These are phyloP conservation scores for Muschampia staudingeri DNA, from an alignment of 2,888 invertebrate genomes.

Conservation along the genomic window DNA sequence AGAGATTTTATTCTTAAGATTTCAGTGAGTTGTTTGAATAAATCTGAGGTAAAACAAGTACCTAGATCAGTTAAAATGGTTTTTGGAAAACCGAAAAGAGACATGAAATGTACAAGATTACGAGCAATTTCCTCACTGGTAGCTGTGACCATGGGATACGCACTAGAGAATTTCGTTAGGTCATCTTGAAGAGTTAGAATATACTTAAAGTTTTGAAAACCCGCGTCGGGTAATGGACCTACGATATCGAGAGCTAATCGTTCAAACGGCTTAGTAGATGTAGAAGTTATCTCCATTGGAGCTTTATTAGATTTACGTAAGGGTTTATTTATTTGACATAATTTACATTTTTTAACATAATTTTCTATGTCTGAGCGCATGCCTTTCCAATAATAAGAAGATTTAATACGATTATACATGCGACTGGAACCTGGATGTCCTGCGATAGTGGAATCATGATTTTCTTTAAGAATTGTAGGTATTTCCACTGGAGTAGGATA, in stretches of 20 bases:
- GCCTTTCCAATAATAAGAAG: neutral
- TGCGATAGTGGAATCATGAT: neutral
- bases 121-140: neutral
- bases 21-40: neutral
- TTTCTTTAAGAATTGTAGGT: slow-evolving; percentile 6
- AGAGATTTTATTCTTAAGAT: neutral
- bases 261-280: neutral
- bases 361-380: neutral
- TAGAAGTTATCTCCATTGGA: neutral
- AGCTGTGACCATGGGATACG: neutral
- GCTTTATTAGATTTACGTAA: neutral
- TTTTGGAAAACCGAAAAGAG: neutral
- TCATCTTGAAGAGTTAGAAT: neutral
- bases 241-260: neutral
- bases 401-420: neutral
- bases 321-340: neutral
- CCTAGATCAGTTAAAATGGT: neutral
- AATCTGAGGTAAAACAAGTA: neutral
- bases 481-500: neutral
- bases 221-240: neutral
- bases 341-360: neutral
- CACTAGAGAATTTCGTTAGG: neutral
- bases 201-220: neutral
- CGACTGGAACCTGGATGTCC: neutral
- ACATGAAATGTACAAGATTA: slow-evolving; percentile 1